Evolutionary conservation across 2,888 invertebrate genomes (phyloP).

Genomic region (Acanthosoma haemorrhoidale): DNA sequence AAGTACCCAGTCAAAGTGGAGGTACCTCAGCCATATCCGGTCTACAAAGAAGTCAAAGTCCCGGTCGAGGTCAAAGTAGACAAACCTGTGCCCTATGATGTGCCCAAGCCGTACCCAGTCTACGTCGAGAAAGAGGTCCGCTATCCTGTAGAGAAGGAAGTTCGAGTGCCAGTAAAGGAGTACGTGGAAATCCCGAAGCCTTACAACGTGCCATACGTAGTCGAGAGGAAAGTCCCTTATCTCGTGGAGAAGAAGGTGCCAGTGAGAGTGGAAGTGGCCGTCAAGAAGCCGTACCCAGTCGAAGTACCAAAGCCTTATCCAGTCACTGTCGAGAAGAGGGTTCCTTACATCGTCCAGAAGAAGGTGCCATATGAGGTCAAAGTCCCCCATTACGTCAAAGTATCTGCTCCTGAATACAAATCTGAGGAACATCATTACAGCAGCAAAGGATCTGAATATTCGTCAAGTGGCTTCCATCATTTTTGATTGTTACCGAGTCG

Average conservation of each 20-base stretch:
- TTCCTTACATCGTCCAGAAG: slow-evolving; percentile 71
- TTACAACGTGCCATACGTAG: background rate
- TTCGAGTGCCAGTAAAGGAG: background rate
- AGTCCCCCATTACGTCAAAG: slow-evolving; percentile 53
- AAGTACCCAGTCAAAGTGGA: slow-evolving; percentile 50
- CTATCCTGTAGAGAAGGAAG: slow-evolving; percentile 47
- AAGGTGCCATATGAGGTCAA: slow-evolving; percentile 71
- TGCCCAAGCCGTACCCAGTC: background rate
- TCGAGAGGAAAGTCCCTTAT: slow-evolving; percentile 1
- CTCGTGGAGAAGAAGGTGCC: background rate
- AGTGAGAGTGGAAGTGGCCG: slow-evolving; percentile 51
- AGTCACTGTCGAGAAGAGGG: slow-evolving; percentile 67
- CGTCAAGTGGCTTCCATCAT: too few species aligned
- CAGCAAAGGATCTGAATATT: too few species aligned
- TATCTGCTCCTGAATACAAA: slow-evolving; percentile 49
- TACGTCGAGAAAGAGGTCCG: slow-evolving; percentile 29
- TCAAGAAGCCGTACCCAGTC: slow-evolving; percentile 50
- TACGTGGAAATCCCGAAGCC: background rate
- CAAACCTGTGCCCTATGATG: slow-evolving; percentile 5
- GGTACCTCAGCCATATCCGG: slow-evolving; percentile 40
- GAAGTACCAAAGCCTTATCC: slow-evolving; percentile 73
- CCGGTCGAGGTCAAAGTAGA: slow-evolving; percentile 34
- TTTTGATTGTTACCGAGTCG: too few species aligned
- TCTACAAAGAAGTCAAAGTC: slow-evolving; percentile 39
- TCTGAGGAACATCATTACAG: too few species aligned